Percentiles rank a stretch among this genome's conserved stretches.
Conservation (phyloP, 2,113 vertebrate genomes). For the Lasiurus borealis region DNA sequence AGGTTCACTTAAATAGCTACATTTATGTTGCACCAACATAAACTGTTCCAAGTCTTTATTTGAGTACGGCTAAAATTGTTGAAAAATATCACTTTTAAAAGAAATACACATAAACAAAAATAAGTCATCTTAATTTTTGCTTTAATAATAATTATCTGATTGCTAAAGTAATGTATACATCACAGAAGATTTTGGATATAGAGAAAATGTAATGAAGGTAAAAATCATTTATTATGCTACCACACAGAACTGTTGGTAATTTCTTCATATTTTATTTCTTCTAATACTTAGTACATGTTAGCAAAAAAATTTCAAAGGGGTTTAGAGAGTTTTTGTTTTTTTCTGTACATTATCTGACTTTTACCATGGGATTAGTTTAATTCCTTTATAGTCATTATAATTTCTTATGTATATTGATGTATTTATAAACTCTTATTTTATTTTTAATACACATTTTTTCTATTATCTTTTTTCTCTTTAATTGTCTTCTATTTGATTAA, state of each 20-base stretch:
- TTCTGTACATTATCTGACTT: not conserved
- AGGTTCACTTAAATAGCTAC: conserved; percentile 12
- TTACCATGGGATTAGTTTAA: not conserved
- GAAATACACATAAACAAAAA: not conserved
- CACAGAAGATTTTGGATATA: not conserved
- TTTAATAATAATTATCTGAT: not conserved
- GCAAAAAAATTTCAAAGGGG: not conserved
- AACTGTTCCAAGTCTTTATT: not conserved
- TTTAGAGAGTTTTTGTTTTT: not conserved
- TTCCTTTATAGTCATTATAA: conserved; percentile 1
- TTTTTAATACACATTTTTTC: not conserved
- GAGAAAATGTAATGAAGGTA: not conserved
- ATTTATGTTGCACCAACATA: not conserved
- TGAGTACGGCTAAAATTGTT: not conserved
- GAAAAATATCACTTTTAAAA: conserved; percentile 8
- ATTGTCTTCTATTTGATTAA: not conserved
- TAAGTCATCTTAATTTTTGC: not conserved
- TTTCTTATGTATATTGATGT: not conserved
- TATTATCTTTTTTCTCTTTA: not conserved
- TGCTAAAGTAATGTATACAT: not conserved
- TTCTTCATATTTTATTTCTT: not conserved
- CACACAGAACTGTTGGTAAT: not conserved
- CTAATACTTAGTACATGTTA: not conserved
- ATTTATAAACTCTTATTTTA: not conserved
- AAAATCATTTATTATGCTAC: not conserved